A percentile compares a stretch with the other conserved stretches of the same genome.
Evolutionary conservation across 1,140 invertebrate species (phyloP).

Genomic region (Centruroides vittatus): DNA sequence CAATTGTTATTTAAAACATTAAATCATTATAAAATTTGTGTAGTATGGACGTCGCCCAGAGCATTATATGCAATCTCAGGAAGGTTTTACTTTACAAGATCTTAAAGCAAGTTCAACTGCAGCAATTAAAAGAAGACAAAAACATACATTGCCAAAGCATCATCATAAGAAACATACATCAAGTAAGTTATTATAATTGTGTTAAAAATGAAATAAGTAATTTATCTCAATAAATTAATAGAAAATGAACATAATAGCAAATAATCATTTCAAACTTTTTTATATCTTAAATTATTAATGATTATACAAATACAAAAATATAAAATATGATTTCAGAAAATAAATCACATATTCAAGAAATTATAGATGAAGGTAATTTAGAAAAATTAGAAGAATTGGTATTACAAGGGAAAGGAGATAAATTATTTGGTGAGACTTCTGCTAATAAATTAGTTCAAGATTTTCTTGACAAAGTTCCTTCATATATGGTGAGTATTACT

Average conservation of each 20-base stretch:
- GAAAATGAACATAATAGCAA: too few species aligned
- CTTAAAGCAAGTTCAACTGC: slow-evolving; percentile 3
- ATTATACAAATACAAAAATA: not conserved
- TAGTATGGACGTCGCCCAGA: slow-evolving; percentile 8
- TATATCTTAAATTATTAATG: too few species aligned
- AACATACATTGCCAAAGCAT: not conserved
- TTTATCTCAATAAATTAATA: too few species aligned
- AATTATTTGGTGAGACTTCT: slow-evolving; percentile 32
- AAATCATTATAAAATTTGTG: not conserved
- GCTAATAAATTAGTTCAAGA: slow-evolving; percentile 45
- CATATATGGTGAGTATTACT: slow-evolving; percentile 18
- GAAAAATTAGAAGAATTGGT: slow-evolving; percentile 30
- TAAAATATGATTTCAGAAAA: not conserved
- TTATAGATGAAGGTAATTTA: slow-evolving; percentile 26
- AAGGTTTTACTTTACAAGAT: slow-evolving; percentile 10
- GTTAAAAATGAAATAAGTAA: too few species aligned
- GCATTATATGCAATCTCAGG: slow-evolving; percentile 15
- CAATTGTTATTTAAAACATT: too few species aligned
- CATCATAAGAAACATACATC: not conserved
- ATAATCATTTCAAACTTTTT: too few species aligned
- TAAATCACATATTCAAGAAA: slow-evolving; percentile 16
- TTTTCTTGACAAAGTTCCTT: slow-evolving; percentile 49
- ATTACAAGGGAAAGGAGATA: slow-evolving; percentile 32
- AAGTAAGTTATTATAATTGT: too few species aligned
- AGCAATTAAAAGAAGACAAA: not conserved